Evolutionary conservation across 1,140 invertebrate genomes (phyloP), one percentile per base, ranked within the genome.

Genomic region (Drosophila subobscura): DNA sequence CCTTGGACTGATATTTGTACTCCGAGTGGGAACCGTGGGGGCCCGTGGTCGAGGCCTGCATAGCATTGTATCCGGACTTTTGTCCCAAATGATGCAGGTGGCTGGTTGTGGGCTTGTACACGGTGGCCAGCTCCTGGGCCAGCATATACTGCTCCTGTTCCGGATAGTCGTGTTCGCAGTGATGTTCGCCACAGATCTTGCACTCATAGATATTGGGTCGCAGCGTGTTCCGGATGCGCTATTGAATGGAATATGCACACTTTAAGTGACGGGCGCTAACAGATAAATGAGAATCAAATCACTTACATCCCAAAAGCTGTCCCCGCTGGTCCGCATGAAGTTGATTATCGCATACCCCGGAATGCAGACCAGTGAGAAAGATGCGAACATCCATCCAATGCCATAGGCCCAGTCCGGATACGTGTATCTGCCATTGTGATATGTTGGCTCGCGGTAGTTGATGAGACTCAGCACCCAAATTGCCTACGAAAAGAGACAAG

Each of bases 391-490:
- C 97, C 97, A 98, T n/a, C 97, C 97, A 14, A 98, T 91, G 3
- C 93, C 94, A 81, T 97, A 95, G 6, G 96, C 97, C 96, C 97
- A 98, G 55, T 91, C 91, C 0, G 97, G 97, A 91, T 97, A 98
- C 20, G 93, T 92, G 78, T 97, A 97, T 20, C 93, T 92, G 6
- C 95, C 95, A 81, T 95, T 95, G 70, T 95, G 94, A 86, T 97
- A 96, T 46, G 94, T 95, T 2, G 97, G 96, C 23, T 95, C 94
- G 77, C 95, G 94, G 91, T 98, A 97, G 92, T 97, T 96, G 33
- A 97, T 95, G 77, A 97, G 93, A 79, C 96, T 96, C 77, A 97
- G 96, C 27, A 98, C 94, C 96, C 96, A 97, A 14, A 98, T 94
- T 49, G 95, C 94, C 94, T 96, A 80, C 3, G 93, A 92, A 54